Percentiles rank a stretch among this genome's conserved stretches.
phyloP scores from a whole-genome alignment of 2,113 vertebrate species.

The Nansenia antarctica region DNA sequence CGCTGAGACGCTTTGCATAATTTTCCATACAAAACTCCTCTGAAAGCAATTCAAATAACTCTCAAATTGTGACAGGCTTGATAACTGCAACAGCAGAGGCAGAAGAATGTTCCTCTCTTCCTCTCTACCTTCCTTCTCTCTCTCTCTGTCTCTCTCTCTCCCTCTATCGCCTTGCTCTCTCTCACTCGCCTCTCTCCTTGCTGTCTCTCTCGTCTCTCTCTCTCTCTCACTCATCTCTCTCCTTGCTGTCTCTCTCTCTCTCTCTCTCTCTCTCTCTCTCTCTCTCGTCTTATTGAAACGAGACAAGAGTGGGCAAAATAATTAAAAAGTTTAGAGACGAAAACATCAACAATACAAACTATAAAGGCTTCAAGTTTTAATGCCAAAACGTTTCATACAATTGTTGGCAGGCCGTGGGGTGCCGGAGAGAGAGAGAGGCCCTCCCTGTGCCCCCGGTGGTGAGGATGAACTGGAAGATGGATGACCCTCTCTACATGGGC shows the following conservation, averaged over 20 bases:
- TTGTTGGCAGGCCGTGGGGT: neutral
- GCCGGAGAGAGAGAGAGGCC: too few relatives aligned
- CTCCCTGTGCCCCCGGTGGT: too few relatives aligned
- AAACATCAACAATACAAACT: too few relatives aligned
- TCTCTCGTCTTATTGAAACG: neutral
- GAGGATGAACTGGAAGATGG: too few relatives aligned
- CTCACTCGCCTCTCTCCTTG: neutral
- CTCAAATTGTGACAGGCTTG: conserved; percentile 6
- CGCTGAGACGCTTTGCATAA: conserved; percentile 20
- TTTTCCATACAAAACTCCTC: conserved; percentile 24
- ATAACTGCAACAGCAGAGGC: conserved; percentile 14
- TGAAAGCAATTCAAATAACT: conserved; percentile 27
- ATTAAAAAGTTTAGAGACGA: too few relatives aligned
- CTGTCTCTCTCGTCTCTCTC: neutral
- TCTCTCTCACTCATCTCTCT: neutral
- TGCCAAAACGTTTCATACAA: too few relatives aligned
- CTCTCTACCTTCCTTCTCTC: conserved; percentile 4
- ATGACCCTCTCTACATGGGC: neutral
- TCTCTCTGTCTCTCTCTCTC: neutral
- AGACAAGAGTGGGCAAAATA: too few relatives aligned
- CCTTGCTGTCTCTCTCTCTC: neutral
- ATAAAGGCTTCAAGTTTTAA: too few relatives aligned
- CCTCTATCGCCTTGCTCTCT: neutral
- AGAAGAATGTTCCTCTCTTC: conserved; percentile 10
- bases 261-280: neutral